phyloP scores from a whole-genome alignment of 2,113 vertebrate species.

The Lampris incognitus region DNA sequence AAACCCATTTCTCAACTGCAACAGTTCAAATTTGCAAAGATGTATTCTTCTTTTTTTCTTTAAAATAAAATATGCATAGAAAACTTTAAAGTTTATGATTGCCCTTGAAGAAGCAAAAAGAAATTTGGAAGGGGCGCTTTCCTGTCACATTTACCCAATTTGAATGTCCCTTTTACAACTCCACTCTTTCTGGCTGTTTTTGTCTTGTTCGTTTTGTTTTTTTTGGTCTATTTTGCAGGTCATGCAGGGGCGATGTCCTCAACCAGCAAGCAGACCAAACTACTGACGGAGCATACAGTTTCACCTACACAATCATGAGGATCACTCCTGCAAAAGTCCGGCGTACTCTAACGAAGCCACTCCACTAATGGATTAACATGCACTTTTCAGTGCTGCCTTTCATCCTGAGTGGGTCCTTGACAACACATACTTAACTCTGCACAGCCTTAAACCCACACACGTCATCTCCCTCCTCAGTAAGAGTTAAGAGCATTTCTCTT shows the following conservation, averaged over 20 bases:
- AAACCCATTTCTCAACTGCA: background rate
- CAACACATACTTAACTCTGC: slow-evolving; percentile 26
- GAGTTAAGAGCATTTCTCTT: slow-evolving; percentile 24
- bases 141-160: background rate
- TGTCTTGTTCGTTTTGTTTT: too few species aligned
- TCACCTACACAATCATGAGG: background rate
- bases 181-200: background rate
- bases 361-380: slow-evolving; percentile 25
- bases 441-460: slow-evolving; percentile 40
- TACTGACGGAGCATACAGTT: too few species aligned
- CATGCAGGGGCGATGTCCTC: background rate
- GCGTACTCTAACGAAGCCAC: slow-evolving; percentile 23
- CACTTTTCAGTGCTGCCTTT: slow-evolving; percentile 33
- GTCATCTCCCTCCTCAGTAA: slow-evolving; percentile 6
- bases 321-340: slow-evolving; percentile 15
- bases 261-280: background rate
- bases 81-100: background rate
- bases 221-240: too few species aligned
- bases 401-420: slow-evolving; percentile 14
- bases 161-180: slow-evolving; percentile 1
- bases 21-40: slow-evolving; percentile 25
- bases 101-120: background rate
- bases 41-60: background rate
- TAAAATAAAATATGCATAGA: slow-evolving; percentile 24
- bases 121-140: slow-evolving; percentile 4